phyloP scores from a whole-genome alignment of 2,113 vertebrate species.

The Sciurus niger region DNA sequence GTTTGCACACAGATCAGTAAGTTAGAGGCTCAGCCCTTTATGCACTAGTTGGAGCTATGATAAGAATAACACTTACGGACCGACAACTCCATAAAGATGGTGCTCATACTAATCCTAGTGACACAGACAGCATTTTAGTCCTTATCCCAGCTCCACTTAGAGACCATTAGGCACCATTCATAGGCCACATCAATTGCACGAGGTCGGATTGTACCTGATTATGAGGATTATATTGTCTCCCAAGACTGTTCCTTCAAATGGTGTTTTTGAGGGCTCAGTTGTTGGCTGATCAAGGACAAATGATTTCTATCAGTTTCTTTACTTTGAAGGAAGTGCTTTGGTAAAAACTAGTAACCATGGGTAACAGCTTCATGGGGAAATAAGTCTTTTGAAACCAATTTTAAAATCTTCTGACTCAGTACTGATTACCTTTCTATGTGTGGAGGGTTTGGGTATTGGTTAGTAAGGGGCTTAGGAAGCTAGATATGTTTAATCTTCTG shows the following conservation, averaged over 20 bases:
- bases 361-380: not conserved
- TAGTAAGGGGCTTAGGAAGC: not conserved
- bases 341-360: not conserved
- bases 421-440: not conserved
- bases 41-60: not conserved
- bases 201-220: not conserved
- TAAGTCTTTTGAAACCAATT: slow-evolving; percentile 9
- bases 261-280: not conserved
- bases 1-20: not conserved
- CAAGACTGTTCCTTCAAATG: not conserved
- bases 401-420: not conserved
- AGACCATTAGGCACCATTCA: not conserved
- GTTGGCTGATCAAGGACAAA: not conserved
- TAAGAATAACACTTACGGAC: not conserved
- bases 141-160: not conserved
- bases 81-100: not conserved
- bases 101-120: not conserved
- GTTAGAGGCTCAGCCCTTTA: not conserved
- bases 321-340: not conserved
- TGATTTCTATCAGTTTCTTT: not conserved
- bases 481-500: not conserved
- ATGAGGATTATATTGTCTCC: not conserved
- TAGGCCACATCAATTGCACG: not conserved
- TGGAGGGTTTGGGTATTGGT: not conserved
- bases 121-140: not conserved